These are phyloP conservation scores for Phrynocephalus vlangalii DNA, from an alignment of 2,797 vertebrate genomes.

Conservation along the genomic window DNA sequence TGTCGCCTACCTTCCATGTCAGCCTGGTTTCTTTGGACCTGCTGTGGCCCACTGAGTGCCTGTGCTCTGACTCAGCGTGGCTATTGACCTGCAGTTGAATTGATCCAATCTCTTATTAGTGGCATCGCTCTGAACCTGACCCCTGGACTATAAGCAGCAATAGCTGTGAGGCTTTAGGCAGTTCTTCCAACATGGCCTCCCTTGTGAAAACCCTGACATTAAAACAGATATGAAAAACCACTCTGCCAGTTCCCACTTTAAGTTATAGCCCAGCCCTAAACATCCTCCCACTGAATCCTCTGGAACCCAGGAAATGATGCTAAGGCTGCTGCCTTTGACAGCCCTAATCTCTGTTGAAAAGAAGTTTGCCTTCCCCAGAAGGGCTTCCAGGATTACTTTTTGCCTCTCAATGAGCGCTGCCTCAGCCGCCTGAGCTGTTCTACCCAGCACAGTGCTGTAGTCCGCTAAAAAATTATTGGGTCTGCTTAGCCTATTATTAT, in stretches of 20 bases:
- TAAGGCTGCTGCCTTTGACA: not conserved
- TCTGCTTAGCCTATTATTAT: conserved; percentile 14
- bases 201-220: not conserved
- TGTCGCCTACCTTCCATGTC: not conserved
- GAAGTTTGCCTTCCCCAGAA: not conserved
- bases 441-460: not conserved
- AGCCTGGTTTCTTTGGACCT: not conserved
- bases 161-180: not conserved
- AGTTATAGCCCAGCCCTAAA: not conserved
- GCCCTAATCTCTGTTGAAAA: not conserved
- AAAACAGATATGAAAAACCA: conserved; percentile 7
- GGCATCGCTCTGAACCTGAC: conserved; percentile 1
- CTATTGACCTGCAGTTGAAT: conserved; percentile 14
- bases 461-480: conserved; percentile 11
- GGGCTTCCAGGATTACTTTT: too few relatives aligned
- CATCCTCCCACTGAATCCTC: conserved; percentile 1
- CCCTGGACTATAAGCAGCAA: not conserved
- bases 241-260: not conserved
- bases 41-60: not conserved
- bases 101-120: conserved; percentile 11
- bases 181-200: not conserved
- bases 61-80: not conserved
- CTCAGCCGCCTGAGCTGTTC: not conserved
- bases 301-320: not conserved
- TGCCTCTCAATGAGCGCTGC: not conserved